phyloP scores from a whole-genome alignment of 2,113 vertebrate genomes.

The Phaethornis superciliosus region DNA sequence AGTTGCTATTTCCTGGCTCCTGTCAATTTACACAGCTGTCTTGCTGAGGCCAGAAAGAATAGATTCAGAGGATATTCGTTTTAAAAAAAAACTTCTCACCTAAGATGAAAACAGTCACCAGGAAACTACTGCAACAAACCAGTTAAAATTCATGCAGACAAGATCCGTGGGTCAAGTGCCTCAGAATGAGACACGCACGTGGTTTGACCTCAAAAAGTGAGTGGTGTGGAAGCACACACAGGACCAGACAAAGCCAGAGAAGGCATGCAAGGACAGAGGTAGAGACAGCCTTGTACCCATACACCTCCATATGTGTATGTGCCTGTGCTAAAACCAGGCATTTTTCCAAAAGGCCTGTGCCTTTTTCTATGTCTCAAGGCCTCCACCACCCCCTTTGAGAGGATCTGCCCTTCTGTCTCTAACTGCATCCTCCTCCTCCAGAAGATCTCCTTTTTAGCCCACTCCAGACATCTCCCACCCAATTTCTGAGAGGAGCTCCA shows the following conservation, averaged over 20 bases:
- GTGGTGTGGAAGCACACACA: neutral
- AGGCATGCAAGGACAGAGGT: neutral
- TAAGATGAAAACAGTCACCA: neutral
- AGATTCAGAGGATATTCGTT: neutral
- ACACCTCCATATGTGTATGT: rapidly evolving
- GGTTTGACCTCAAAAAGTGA: neutral
- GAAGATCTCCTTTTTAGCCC: neutral
- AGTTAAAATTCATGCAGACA: neutral
- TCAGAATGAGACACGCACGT: neutral
- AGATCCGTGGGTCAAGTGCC: neutral
- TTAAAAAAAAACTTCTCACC: neutral
- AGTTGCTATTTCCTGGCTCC: neutral
- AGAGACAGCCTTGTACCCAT: rapidly evolving
- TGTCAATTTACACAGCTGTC: neutral
- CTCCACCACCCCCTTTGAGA: neutral
- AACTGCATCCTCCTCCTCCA: neutral
- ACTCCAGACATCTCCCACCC: neutral
- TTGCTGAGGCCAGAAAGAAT: neutral
- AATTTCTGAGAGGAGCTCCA: neutral
- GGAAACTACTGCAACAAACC: neutral
- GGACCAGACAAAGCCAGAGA: neutral
- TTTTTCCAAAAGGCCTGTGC: no score
- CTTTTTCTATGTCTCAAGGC: neutral
- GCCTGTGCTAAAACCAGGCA: neutral
- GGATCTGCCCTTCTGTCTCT: neutral